Evolutionary conservation across 2,888 invertebrate species (phyloP), one percentile per base, ranked within the genome.

Genomic region (Smittia sp.): DNA sequence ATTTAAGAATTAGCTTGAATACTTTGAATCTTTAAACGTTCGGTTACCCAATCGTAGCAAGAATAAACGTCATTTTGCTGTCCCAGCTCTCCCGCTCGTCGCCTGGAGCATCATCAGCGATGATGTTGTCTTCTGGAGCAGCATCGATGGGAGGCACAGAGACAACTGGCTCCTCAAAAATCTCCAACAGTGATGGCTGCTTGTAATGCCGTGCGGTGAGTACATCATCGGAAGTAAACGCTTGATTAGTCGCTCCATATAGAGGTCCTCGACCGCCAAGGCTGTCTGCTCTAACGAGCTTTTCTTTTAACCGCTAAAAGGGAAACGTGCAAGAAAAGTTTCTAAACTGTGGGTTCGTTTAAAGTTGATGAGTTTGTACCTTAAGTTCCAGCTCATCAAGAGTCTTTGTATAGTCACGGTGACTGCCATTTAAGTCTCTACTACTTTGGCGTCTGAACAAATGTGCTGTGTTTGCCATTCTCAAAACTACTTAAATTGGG

Each of bases 401-500:
- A 69, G 93, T 93, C 76, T 90, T 88, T 81, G 93, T 93, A 62
- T 72, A 72, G 24, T 62, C 62, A n/a, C 62, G 72, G 58, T 72
- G 72, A 54, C 38, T 38, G 58, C 62, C 72, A 62, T 58, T 62
- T 13, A 62, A 24, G 76, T 79, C 78, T 77, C 93, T 86, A 74
- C 94, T 94, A 82, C 94, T 94, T 83, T 94, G 94, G 74, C 94
- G 87, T 77, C 94, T 87, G 79, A 94, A 89, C 80, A 94, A 85
- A 83, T 94, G 94, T 74, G 93, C 93, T 77, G 94, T 92, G 82
- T 94, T 94, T 79, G 94, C 94, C 94, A 94, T 94, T 78, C 82
- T 46, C n/a, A n/a, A 58, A 46, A 46, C 46, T 46, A 46, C 46
- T 46, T 3, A 46, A 32, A 6, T 32, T 3, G 32, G 32, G 32